Conservation (phyloP, 1,140 invertebrate species). For the Sycobia sp. region DNA sequence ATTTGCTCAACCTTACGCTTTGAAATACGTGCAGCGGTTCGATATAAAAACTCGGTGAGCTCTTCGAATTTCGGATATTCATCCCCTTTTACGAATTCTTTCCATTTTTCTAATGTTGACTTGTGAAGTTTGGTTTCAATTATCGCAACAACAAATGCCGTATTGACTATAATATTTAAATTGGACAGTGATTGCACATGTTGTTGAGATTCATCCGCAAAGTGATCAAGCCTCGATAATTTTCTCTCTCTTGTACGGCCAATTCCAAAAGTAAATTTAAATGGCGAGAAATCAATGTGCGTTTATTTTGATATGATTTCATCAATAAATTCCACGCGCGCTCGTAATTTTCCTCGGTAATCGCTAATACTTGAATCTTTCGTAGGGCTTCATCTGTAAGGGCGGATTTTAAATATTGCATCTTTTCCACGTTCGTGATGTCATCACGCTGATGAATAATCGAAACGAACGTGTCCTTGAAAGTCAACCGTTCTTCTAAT, state of each 20-base stretch:
- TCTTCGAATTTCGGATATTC: slow-evolving; percentile 11
- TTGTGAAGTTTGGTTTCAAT: slow-evolving; percentile 13
- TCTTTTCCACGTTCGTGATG: no score
- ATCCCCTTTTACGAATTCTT: background rate
- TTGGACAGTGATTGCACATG: background rate
- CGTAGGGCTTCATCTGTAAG: slow-evolving; percentile 5
- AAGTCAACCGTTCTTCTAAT: no score
- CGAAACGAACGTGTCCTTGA: slow-evolving; percentile 4
- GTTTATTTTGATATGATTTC: no score
- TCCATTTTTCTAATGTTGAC: slow-evolving; percentile 10
- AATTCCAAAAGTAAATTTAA: background rate
- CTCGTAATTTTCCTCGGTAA: slow-evolving; percentile 8
- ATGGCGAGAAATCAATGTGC: slow-evolving; percentile 14
- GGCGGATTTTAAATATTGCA: no score
- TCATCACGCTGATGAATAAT: slow-evolving; percentile 9
- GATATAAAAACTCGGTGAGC: slow-evolving; percentile 5
- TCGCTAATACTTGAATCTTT: no score
- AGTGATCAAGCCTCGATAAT: slow-evolving; percentile 1
- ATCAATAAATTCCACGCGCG: no score
- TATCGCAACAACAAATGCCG: background rate
- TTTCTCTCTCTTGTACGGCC: no score
- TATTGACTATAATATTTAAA: background rate
- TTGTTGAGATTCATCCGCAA: slow-evolving; percentile 15
- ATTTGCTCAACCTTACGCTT: slow-evolving; percentile 12
- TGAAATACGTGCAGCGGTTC: slow-evolving; percentile 9